phyloP scores from a whole-genome alignment of 2,113 vertebrate genomes.

The Lycaon pictus region DNA sequence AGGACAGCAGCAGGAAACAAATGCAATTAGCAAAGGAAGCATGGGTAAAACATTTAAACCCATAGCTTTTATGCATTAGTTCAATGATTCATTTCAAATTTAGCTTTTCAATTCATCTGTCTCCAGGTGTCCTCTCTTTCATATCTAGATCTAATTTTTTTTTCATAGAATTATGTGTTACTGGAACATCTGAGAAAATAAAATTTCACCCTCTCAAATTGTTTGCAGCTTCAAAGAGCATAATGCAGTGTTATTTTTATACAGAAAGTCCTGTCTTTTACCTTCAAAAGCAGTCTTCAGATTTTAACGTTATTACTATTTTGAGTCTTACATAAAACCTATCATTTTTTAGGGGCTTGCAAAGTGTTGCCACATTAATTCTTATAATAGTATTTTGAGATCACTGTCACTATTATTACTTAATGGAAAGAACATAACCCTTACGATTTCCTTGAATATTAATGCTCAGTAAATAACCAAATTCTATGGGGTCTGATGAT shows the following conservation, averaged over 20 bases:
- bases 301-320: conserved; percentile 55
- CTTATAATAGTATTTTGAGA: conserved; percentile 33
- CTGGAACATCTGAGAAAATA: conserved; percentile 77
- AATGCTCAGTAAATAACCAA: conserved; percentile 32
- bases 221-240: conserved; percentile 54
- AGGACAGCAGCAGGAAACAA: conserved; percentile 75
- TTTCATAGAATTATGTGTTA: conserved; percentile 65
- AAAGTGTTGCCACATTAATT: conserved; percentile 47
- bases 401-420: not conserved
- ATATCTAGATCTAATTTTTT: conserved; percentile 65
- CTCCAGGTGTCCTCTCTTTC: conserved; percentile 78
- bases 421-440: not conserved
- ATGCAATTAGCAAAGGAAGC: conserved; percentile 74
- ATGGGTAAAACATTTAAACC: conserved; percentile 48
- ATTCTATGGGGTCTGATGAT: not conserved
- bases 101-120: conserved; percentile 77
- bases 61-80: conserved; percentile 63
- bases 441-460: conserved; percentile 56
- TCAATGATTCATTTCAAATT: conserved; percentile 75
- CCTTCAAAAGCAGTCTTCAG: conserved; percentile 8
- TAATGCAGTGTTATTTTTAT: conserved; percentile 62
- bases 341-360: conserved; percentile 28
- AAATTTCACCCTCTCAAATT: conserved; percentile 64
- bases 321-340: conserved; percentile 54
- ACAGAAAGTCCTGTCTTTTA: conserved; percentile 50